Evolutionary conservation across 2,888 invertebrate species (phyloP).

Genomic region (Thymelicus lineola): DNA sequence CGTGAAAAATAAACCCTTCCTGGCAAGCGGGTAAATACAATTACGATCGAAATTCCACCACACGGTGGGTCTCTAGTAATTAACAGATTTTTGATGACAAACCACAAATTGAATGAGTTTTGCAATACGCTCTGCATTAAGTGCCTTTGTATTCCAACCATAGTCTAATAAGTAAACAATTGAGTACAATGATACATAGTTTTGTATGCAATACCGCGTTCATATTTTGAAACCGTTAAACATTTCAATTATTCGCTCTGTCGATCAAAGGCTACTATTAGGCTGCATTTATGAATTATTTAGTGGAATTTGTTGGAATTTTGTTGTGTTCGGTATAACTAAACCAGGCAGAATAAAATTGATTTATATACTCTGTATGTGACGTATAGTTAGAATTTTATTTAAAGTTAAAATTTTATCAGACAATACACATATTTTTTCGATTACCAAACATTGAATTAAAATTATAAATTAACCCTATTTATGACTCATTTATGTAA

Average conservation of each 20-base stretch:
- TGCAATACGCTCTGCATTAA: neutral
- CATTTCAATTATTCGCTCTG: slow-evolving; percentile 5
- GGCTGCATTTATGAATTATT: neutral
- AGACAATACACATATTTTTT: too few relatives aligned
- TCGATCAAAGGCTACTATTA: slow-evolving; percentile 2
- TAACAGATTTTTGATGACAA: too few relatives aligned
- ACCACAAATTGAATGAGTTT: neutral
- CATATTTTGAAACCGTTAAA: neutral
- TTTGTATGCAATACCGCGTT: slow-evolving; percentile 6
- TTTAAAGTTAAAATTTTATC: too few relatives aligned
- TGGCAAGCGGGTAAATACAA: too few relatives aligned
- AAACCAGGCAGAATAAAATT: too few relatives aligned
- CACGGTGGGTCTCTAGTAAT: neutral
- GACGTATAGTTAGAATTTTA: too few relatives aligned
- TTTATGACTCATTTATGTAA: too few relatives aligned
- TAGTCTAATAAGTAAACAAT: neutral
- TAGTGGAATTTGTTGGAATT: neutral
- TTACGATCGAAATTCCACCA: too few relatives aligned
- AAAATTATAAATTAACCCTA: too few relatives aligned
- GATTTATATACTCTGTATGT: too few relatives aligned
- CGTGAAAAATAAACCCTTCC: too few relatives aligned
- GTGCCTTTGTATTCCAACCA: neutral
- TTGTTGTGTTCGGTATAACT: neutral
- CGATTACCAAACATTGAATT: too few relatives aligned
- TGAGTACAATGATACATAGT: neutral